Evolutionary conservation across 1,140 invertebrate genomes (phyloP).

Genomic region (Odontomachus brunneus): DNA sequence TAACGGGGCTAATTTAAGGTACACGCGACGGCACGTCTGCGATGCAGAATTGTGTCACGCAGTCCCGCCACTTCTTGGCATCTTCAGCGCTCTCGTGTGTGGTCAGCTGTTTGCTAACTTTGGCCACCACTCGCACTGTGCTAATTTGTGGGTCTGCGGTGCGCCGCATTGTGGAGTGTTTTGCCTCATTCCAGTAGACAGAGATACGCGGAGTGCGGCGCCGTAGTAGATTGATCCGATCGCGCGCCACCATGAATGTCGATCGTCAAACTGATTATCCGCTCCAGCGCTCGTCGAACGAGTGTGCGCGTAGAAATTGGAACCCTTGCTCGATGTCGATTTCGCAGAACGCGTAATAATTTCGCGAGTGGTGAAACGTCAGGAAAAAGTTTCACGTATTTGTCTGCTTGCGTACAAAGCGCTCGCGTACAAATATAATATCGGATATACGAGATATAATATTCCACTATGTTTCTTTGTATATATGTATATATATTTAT

Average conservation of each 20-base stretch:
- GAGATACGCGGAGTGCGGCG: not conserved
- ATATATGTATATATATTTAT: no score
- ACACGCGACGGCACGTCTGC: not conserved
- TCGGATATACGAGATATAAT: slow-evolving; percentile 1
- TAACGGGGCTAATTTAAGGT: slow-evolving; percentile 38
- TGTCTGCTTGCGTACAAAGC: not conserved
- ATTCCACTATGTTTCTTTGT: not conserved
- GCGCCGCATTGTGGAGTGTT: slow-evolving; percentile 49
- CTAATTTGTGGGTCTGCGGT: slow-evolving; percentile 57
- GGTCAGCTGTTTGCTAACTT: slow-evolving; percentile 53
- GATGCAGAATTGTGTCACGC: slow-evolving; percentile 27
- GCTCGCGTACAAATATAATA: not conserved
- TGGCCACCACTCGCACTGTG: slow-evolving; percentile 9
- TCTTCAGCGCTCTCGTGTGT: slow-evolving; percentile 46
- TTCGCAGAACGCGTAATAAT: not conserved
- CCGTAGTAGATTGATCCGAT: slow-evolving; percentile 42
- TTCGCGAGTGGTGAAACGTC: not conserved
- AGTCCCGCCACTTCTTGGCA: slow-evolving; percentile 48
- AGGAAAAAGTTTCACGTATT: not conserved
- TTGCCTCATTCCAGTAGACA: slow-evolving; percentile 48
- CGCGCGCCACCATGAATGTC: not conserved
- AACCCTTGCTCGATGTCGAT: not conserved
- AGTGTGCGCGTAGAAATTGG: not conserved
- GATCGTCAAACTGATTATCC: slow-evolving; percentile 11
- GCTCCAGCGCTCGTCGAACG: not conserved